Conservation (phyloP, 2,888 invertebrate species). For the Sepiola atlantica region DNA sequence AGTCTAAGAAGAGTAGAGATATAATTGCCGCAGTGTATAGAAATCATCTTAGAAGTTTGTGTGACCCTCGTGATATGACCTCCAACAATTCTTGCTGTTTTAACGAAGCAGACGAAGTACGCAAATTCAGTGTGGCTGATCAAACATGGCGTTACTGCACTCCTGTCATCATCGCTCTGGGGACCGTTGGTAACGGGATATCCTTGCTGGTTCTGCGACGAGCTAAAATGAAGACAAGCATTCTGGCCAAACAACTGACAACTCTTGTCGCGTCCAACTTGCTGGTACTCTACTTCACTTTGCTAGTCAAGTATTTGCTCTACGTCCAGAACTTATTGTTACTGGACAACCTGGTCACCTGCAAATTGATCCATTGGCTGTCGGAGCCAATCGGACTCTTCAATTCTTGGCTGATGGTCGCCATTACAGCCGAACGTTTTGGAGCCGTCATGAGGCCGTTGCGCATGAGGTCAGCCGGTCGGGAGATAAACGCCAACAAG, state of each 20-base stretch:
- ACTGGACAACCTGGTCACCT: not conserved
- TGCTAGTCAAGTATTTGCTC: not conserved
- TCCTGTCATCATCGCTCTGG: not conserved
- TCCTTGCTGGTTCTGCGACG: not conserved
- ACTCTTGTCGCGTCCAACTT: not conserved
- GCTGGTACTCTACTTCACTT: not conserved
- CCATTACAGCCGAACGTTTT: constrained; percentile 8
- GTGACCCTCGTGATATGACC: not conserved
- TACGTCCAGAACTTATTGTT: not conserved
- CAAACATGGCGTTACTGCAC: not conserved
- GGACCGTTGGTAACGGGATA: not conserved
- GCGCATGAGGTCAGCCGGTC: not conserved
- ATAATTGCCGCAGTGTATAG: not conserved
- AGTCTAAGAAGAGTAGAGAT: not conserved
- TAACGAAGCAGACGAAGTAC: not conserved
- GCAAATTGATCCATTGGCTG: constrained; percentile 32
- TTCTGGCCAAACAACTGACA: not conserved
- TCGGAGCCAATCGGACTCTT: not conserved
- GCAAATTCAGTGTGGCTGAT: not conserved
- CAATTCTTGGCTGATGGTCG: constrained; percentile 34
- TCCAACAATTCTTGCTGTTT: not conserved
- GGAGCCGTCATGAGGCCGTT: constrained; percentile 32
- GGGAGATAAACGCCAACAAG: not conserved
- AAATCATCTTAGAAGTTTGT: not conserved
- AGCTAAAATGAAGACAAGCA: not conserved